phyloP scores from a whole-genome alignment of 2,113 vertebrate species.

The Odontophorus gujanensis region DNA sequence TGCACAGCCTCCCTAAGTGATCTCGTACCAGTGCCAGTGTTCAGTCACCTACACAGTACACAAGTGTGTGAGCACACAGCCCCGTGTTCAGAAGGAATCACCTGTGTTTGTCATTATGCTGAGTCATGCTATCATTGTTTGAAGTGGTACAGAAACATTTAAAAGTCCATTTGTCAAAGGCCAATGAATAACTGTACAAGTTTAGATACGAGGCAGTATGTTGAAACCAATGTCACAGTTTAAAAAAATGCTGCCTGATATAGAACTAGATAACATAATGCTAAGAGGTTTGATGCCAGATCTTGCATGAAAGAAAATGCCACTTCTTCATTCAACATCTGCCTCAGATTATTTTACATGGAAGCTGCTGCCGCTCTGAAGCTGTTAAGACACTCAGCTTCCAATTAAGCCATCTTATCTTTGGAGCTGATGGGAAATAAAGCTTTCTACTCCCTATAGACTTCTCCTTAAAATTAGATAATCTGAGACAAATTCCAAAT shows the following conservation, averaged over 20 bases:
- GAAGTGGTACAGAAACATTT: background rate
- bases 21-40: background rate
- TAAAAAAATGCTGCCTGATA: background rate
- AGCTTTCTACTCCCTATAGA: conserved; percentile 21
- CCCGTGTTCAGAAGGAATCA: background rate
- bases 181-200: background rate
- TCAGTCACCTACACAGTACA: background rate
- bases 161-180: background rate
- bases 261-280: conserved; percentile 35
- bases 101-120: background rate
- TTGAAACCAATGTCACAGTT: background rate
- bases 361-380: conserved; percentile 51
- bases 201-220: background rate
- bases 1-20: background rate
- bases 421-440: conserved; percentile 32
- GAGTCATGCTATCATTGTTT: background rate
- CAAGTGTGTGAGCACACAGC: background rate
- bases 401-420: conserved; percentile 54
- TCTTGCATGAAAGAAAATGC: background rate
- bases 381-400: conserved; percentile 52
- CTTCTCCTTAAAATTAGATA: background rate
- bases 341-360: conserved; percentile 54
- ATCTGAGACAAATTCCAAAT: conserved; percentile 31
- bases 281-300: conserved; percentile 12
- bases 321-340: conserved; percentile 46